These are phyloP conservation scores for Caloenas nicobarica DNA, from an alignment of 2,113 vertebrate species.

Conservation along the genomic window DNA sequence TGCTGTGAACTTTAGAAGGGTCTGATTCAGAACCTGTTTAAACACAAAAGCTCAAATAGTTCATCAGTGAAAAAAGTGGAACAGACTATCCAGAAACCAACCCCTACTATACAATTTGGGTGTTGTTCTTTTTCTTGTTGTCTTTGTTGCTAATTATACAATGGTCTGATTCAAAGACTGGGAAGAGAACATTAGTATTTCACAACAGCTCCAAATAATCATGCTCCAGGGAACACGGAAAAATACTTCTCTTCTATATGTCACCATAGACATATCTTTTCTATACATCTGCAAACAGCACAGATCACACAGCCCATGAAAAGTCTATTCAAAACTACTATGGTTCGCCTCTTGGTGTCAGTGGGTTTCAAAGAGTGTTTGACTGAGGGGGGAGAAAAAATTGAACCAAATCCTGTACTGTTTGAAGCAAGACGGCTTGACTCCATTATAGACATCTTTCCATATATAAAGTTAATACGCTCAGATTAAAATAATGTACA, in stretches of 20 bases:
- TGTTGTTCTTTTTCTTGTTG: neutral
- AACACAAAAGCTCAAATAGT: neutral
- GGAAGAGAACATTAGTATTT: neutral
- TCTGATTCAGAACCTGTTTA: neutral
- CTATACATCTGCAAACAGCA: neutral
- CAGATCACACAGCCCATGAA: neutral
- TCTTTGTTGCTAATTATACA: neutral
- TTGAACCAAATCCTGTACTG: neutral
- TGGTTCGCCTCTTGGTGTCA: neutral
- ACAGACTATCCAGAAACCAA: neutral
- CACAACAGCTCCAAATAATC: neutral
- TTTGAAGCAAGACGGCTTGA: neutral
- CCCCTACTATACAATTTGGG: neutral
- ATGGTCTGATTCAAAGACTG: neutral
- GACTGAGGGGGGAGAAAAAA: neutral
- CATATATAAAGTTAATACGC: neutral
- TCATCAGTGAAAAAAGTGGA: neutral
- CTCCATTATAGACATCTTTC: neutral
- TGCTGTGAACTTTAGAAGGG: neutral
- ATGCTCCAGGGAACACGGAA: neutral
- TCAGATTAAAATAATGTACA: neutral
- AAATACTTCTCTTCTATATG: neutral
- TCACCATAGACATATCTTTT: neutral
- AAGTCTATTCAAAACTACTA: neutral
- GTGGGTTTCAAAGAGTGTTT: neutral